phyloP scores from a whole-genome alignment of 2,888 invertebrate species.

The Unio delphinus region DNA sequence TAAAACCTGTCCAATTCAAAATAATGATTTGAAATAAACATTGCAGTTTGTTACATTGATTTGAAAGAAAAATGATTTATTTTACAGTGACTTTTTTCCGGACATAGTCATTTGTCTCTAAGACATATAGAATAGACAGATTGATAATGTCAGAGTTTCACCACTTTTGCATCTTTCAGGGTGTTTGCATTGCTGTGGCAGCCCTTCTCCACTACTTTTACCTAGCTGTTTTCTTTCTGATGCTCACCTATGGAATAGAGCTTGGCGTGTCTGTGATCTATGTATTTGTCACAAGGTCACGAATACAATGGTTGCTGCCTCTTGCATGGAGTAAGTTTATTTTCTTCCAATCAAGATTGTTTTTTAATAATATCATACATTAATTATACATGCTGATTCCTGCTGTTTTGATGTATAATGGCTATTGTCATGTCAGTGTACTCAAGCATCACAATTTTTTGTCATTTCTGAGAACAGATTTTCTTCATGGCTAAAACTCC shows the following conservation, averaged over 20 bases:
- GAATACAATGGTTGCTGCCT: constrained; percentile 37
- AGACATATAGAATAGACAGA: no score
- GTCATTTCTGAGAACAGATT: no score
- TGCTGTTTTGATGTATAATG: no score
- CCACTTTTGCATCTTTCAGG: constrained; percentile 29
- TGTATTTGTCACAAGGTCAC: constrained; percentile 55
- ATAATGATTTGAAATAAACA: no score
- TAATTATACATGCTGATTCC: no score
- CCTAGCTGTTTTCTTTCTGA: constrained; percentile 63
- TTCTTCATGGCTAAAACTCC: no score
- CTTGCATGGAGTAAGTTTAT: constrained; percentile 59
- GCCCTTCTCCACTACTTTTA: constrained; percentile 62
- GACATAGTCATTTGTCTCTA: background rate
- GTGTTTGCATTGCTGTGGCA: constrained; percentile 55
- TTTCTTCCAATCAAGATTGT: no score
- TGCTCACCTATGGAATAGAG: constrained; percentile 64
- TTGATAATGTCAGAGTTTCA: background rate
- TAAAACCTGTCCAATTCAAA: no score
- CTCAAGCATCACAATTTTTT: no score
- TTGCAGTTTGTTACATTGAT: no score
- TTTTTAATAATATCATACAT: no score
- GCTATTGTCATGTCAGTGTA: no score
- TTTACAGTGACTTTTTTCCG: background rate
- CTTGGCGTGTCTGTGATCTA: constrained; percentile 61
- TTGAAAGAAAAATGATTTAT: background rate